These are phyloP conservation scores for Loriculus beryllinus DNA, from an alignment of 2,797 vertebrate species.

Conservation along the genomic window DNA sequence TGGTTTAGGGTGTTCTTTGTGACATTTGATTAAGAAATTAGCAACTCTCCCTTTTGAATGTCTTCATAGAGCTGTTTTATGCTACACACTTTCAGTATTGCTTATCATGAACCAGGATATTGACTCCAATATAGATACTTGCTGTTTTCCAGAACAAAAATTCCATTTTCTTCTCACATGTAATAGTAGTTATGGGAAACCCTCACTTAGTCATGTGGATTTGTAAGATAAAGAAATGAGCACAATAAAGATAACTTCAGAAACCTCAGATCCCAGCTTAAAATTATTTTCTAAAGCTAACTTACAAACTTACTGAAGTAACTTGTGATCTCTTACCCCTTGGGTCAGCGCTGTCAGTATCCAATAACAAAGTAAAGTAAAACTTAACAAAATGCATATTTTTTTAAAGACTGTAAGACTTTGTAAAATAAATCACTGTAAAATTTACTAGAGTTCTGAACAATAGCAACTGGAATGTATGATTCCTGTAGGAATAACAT, in stretches of 20 bases:
- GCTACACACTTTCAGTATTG: neutral
- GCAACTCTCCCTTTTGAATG: neutral
- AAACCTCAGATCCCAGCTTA: neutral
- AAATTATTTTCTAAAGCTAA: neutral
- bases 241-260: neutral
- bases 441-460: neutral
- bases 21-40: neutral
- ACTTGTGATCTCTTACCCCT: neutral
- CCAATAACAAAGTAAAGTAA: neutral
- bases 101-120: neutral
- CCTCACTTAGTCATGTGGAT: neutral
- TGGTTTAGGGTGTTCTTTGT: neutral
- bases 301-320: neutral
- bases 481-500: constrained; percentile 22
- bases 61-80: neutral
- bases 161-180: neutral
- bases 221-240: neutral
- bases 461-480: neutral
- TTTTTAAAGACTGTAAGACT: neutral
- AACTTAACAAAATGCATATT: neutral
- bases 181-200: neutral
- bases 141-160: neutral
- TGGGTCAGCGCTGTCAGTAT: neutral
- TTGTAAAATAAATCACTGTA: neutral
- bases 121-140: neutral